phyloP scores from a whole-genome alignment of 1,140 invertebrate genomes.

The Scaptomyza montana region DNA sequence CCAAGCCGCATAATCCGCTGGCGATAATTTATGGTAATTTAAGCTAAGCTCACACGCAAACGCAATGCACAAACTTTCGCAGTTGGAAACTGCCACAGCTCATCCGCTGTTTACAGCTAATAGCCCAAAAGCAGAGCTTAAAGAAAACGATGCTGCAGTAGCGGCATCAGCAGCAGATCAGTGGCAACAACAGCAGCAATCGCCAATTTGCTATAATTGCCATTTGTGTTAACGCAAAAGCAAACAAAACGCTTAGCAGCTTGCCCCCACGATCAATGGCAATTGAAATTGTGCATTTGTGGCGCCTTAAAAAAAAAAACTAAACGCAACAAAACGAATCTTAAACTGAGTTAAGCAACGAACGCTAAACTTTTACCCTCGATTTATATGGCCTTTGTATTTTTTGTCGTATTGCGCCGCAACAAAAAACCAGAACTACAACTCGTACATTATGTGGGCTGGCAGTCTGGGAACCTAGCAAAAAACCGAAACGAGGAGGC shows the following conservation, averaged over 20 bases:
- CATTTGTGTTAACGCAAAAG: conserved; percentile 74
- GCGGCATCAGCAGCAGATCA: conserved; percentile 25
- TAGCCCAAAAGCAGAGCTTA: conserved; percentile 42
- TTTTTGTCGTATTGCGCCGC: conserved; percentile 12
- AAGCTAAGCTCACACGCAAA: conserved; percentile 65
- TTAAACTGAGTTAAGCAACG: background rate
- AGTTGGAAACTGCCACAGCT: conserved; percentile 28
- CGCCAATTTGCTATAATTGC: conserved; percentile 72
- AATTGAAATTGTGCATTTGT: conserved; percentile 60
- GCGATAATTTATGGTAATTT: conserved; percentile 76
- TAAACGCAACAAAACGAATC: background rate
- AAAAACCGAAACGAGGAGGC: conserved; percentile 7
- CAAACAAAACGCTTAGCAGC: conserved; percentile 63
- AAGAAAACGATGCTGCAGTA: conserved; percentile 29
- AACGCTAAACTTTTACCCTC: conserved; percentile 60
- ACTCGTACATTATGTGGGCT: conserved; percentile 43
- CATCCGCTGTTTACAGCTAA: conserved; percentile 47
- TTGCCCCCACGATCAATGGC: conserved; percentile 59
- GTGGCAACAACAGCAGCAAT: conserved; percentile 10
- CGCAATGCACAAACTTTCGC: conserved; percentile 56
- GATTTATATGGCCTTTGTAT: conserved; percentile 71
- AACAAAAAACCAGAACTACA: conserved; percentile 50
- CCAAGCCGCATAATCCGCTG: conserved; percentile 57
- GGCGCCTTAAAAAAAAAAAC: conserved; percentile 29
- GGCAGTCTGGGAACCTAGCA: conserved; percentile 59